Base-by-base conservation (phyloP, 2,113 vertebrate species). In the Lasiurus borealis region DNA sequence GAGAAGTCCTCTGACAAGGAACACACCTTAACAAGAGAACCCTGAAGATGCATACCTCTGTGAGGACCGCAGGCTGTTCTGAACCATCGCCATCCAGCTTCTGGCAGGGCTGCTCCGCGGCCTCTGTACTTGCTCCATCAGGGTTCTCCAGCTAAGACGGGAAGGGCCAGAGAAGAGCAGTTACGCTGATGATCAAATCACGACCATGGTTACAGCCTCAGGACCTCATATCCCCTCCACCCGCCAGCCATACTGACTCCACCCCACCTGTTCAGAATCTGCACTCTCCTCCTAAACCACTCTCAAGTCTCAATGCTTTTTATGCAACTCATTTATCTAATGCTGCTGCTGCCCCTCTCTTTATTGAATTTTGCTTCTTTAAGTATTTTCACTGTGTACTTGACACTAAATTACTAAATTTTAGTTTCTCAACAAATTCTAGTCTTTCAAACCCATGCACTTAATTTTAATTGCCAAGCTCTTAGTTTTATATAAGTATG, bases 31-130 rank as follows among this genome's bases (percentile, higher is more conserved):
- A 34, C 8, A 29, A 16, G 1, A 64, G 15, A 69, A 54, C 23
- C 66, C 3, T 6, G 18, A 68, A 12, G 29, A 62, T 16, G 7
- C 66, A 48, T 98, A 99, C 99, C 99, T 99, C 98, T 97, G 99
- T 99, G 93, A 99, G 98, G 8, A 98, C 52, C 71, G 94, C 96
- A 80, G 98, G 98, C 96, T 99, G 99, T 62, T 98, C 98, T 95
- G 95, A 99, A 44, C 98, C 98, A 82, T 99, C 98, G 31, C 98
- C 98, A 91, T 98, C 99, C 88, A 98, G 66, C 21, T 71, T 86
- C 16, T 90, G 94, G n/a, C 96, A 57, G 2, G 4, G 97, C 1
- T 97, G 97, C 46, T 97, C 94, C 18, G 97, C 95, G 90, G 98
- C 96, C 1, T 91, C 97, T 76, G 98, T 98, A 95, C 98, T 95